phyloP scores from a whole-genome alignment of 2,113 vertebrate species.

The Nothobranchius furzeri region DNA sequence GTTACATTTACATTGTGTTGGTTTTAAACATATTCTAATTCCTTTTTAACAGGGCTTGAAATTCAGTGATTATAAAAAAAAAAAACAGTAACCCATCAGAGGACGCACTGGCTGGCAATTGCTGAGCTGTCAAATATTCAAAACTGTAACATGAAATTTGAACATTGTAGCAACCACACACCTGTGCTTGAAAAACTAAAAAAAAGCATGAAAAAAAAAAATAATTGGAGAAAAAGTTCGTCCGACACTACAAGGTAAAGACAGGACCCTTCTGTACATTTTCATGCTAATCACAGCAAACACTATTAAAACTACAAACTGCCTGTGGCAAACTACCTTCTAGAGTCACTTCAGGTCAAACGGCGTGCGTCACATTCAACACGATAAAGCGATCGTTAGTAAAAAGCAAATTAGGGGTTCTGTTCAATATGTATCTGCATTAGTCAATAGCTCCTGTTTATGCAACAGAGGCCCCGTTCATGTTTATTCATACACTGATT shows the following conservation, averaged over 20 bases:
- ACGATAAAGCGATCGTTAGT: slow-evolving; percentile 36
- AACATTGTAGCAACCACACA: too few species aligned
- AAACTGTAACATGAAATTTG: too few species aligned
- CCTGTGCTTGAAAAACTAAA: neutral
- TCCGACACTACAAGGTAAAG: slow-evolving; percentile 1
- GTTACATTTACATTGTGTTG: too few species aligned
- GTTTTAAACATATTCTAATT: too few species aligned
- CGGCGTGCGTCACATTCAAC: slow-evolving; percentile 21
- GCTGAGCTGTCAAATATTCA: too few species aligned
- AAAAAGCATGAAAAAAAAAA: too few species aligned
- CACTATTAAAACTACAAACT: slow-evolving; percentile 1
- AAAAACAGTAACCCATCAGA: too few species aligned
- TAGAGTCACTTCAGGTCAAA: slow-evolving; percentile 34
- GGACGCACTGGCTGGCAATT: too few species aligned
- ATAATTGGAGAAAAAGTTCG: neutral
- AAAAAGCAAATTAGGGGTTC: slow-evolving; percentile 31
- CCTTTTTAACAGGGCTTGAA: too few species aligned
- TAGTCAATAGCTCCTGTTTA: slow-evolving; percentile 41
- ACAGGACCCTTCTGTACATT: slow-evolving; percentile 29
- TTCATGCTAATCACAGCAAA: neutral
- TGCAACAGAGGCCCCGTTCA: slow-evolving; percentile 46
- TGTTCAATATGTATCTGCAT: slow-evolving; percentile 51
- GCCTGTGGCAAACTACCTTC: slow-evolving; percentile 33
- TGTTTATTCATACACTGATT: slow-evolving; percentile 63
- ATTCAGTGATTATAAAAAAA: too few species aligned